Percentiles rank a stretch among this genome's conserved stretches.
Evolutionary conservation across 2,797 vertebrate species (phyloP).

Genomic region (Caiman crocodilus): DNA sequence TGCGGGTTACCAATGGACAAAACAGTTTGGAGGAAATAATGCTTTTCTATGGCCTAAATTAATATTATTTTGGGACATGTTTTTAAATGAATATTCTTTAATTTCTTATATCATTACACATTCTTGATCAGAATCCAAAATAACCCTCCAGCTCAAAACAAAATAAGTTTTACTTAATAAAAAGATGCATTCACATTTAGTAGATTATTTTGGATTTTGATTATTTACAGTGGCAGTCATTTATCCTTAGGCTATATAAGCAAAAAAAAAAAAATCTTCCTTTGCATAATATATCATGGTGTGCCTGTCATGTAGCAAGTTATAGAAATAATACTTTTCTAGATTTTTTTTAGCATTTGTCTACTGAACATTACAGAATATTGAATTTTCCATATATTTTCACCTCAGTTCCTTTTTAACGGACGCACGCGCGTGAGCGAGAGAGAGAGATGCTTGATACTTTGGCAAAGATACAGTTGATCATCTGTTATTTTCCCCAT

Average conservation of each 20-base stretch:
- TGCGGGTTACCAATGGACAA: background rate
- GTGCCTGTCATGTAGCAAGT: background rate
- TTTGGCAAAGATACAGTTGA: background rate
- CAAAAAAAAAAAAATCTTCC: background rate
- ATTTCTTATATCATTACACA: background rate
- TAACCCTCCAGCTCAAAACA: rapidly evolving
- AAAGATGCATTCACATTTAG: background rate
- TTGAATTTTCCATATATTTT: background rate
- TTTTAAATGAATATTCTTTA: background rate
- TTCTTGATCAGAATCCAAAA: background rate
- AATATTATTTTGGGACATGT: background rate
- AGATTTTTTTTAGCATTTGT: background rate
- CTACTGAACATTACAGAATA: background rate
- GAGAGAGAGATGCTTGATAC: too few species aligned
- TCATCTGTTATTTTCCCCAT: background rate
- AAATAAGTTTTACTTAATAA: background rate
- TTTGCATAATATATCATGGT: background rate
- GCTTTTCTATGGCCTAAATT: background rate
- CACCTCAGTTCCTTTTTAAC: background rate
- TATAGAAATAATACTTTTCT: background rate
- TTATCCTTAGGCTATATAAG: too few species aligned
- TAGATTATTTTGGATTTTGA: background rate
- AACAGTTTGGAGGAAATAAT: background rate
- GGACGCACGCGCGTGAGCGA: too few species aligned
- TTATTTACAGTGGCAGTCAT: too few species aligned